Percentiles rank a stretch among this genome's conserved stretches.
These are phyloP conservation scores for Leptura quadrifasciata DNA, from an alignment of 2,888 invertebrate species.

Conservation along the genomic window DNA sequence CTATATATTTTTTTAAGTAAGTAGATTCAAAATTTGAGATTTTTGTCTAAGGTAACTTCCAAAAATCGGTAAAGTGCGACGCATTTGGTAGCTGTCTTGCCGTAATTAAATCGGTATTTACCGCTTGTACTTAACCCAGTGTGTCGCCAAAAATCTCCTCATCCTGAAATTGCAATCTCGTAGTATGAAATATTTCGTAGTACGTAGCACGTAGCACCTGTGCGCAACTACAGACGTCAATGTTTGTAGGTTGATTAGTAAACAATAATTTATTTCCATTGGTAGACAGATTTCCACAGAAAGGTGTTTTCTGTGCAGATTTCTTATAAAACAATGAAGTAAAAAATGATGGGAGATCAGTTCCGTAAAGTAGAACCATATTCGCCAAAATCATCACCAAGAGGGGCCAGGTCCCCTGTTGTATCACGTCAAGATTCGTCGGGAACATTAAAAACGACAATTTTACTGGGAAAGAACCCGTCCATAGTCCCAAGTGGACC, in stretches of 20 bases:
- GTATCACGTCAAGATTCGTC: constrained; percentile 97
- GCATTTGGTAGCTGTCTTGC: no score
- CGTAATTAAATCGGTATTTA: no score
- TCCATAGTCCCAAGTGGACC: constrained; percentile 98
- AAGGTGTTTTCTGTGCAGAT: constrained; percentile 42
- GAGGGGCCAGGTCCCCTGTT: constrained; percentile 95
- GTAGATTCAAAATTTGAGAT: no score
- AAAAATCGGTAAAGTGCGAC: no score
- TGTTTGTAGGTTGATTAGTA: constrained; percentile 43
- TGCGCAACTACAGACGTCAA: constrained; percentile 20
- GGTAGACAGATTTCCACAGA: constrained; percentile 28
- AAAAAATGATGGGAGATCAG: constrained; percentile 94
- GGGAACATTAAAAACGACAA: constrained; percentile 97
- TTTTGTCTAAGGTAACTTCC: no score
- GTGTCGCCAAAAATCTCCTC: no score
- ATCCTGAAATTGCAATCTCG: neutral
- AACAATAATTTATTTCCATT: constrained; percentile 28
- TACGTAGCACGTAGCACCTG: neutral
- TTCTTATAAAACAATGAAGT: constrained; percentile 71
- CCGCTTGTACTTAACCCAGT: no score
- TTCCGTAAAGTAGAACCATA: constrained; percentile 95
- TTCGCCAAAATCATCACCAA: constrained; percentile 95
- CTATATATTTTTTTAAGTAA: no score
- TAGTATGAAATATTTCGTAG: neutral
- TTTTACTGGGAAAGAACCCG: constrained; percentile 97